These are phyloP conservation scores for Drosophila kanekoi DNA, from an alignment of 2,888 invertebrate species.

Conservation along the genomic window DNA sequence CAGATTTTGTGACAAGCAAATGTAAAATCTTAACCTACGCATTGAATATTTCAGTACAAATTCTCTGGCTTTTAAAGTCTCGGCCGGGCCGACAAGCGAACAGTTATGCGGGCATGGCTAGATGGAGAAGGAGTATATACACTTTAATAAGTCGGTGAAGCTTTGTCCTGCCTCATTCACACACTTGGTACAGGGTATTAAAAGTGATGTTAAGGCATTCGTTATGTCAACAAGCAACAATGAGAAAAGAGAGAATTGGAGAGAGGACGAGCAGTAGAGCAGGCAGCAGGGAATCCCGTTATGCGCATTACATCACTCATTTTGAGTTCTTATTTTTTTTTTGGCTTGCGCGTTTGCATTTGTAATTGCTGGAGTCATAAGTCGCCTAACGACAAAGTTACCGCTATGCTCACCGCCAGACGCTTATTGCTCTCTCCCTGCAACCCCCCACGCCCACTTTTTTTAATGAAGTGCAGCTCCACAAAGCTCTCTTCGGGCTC, in stretches of 20 bases:
- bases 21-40: neutral
- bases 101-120: too few species aligned
- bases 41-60: too few species aligned
- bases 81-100: too few species aligned
- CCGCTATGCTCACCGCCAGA: constrained; percentile 22
- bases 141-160: too few species aligned
- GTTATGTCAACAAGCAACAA: constrained; percentile 79
- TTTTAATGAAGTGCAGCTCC: constrained; percentile 71
- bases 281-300: constrained; percentile 39
- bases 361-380: constrained; percentile 73
- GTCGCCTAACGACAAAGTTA: constrained; percentile 63
- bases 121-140: too few species aligned
- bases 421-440: constrained; percentile 4
- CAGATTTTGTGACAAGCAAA: neutral
- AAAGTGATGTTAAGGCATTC: constrained; percentile 72
- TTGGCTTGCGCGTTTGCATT: constrained; percentile 45
- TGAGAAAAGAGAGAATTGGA: constrained; percentile 24
- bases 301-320: constrained; percentile 75
- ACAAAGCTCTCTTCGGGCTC: constrained; percentile 6
- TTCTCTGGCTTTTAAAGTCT: too few species aligned
- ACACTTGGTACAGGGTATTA: constrained; percentile 3
- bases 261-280: constrained; percentile 6
- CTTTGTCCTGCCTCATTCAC: too few species aligned
- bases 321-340: constrained; percentile 47
- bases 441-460: constrained; percentile 1